A percentile compares a stretch with the other conserved stretches of the same genome.
phyloP scores from a whole-genome alignment of 1,140 invertebrate genomes.

The Drosophila asahinai region DNA sequence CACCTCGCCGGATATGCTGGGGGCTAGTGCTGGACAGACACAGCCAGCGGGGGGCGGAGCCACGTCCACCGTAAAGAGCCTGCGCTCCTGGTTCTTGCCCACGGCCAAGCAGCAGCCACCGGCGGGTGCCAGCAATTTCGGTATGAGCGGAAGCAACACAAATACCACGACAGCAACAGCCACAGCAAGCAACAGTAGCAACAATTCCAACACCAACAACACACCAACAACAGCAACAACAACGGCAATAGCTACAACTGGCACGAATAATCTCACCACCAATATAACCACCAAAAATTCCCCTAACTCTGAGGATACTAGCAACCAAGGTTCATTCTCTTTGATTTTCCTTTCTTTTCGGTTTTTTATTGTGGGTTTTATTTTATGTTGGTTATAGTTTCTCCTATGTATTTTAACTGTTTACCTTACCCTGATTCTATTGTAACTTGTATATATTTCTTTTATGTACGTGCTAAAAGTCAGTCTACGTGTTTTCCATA shows the following conservation, averaged over 20 bases:
- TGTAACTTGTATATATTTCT: conserved; percentile 20
- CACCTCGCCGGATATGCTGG: conserved; percentile 74
- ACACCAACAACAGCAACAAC: conserved; percentile 44
- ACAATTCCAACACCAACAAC: conserved; percentile 68
- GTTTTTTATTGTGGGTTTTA: conserved; percentile 33
- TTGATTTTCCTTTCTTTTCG: conserved; percentile 62
- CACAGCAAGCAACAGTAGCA: conserved; percentile 53
- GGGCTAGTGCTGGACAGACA: conserved; percentile 31
- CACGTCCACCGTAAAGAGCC: conserved; percentile 64
- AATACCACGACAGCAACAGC: conserved; percentile 53
- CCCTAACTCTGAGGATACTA: conserved; percentile 82
- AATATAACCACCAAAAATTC: conserved; percentile 82
- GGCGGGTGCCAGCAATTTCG: conserved; percentile 66
- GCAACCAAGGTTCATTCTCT: conserved; percentile 84
- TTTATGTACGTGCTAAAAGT: not conserved
- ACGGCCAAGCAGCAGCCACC: conserved; percentile 52
- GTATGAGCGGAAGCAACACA: conserved; percentile 73
- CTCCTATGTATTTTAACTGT: conserved; percentile 14
- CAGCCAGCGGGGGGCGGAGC: conserved; percentile 22
- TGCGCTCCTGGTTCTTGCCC: conserved; percentile 69
- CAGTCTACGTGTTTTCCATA: no score
- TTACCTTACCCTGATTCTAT: conserved; percentile 5
- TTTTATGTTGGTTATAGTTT: conserved; percentile 26
- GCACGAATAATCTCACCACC: conserved; percentile 75
- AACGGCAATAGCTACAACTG: conserved; percentile 58